Percentiles rank a stretch among this genome's conserved stretches.
Conservation (phyloP, 2,113 vertebrate species). For the Ailuropoda melanoleuca region DNA sequence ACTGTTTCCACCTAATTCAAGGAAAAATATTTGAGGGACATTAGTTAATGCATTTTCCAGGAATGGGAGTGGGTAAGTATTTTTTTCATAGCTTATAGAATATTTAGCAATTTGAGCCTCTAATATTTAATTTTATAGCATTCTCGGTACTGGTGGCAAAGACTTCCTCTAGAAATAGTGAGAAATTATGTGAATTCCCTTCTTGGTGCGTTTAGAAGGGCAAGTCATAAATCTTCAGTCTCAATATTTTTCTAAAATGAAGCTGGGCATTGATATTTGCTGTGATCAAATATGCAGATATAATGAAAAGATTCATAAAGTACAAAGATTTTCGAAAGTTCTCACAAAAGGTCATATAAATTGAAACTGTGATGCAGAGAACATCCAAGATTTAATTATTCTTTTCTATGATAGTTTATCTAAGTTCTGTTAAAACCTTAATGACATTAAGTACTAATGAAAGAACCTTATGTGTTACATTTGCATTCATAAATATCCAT, state of each 20-base stretch:
- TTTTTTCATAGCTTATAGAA: constrained; percentile 65
- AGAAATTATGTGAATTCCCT: constrained; percentile 69
- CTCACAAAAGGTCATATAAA: constrained; percentile 34
- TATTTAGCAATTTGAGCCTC: constrained; percentile 57
- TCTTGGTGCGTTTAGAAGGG: constrained; percentile 48
- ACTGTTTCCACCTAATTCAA: constrained; percentile 57
- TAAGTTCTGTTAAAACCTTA: constrained; percentile 56
- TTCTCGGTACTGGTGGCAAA: constrained; percentile 57
- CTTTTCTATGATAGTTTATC: constrained; percentile 46
- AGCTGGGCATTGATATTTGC: constrained; percentile 61
- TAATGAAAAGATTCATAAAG: constrained; percentile 55
- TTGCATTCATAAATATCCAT: constrained; percentile 66
- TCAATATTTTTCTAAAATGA: constrained; percentile 65
- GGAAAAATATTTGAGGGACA: constrained; percentile 72
- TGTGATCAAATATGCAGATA: constrained; percentile 59
- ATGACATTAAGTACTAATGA: constrained; percentile 41
- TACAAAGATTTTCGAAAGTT: constrained; percentile 41
- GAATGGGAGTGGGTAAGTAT: constrained; percentile 57
- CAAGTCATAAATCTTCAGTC: constrained; percentile 60
- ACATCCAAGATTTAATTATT: constrained; percentile 23
- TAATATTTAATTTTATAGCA: constrained; percentile 67
- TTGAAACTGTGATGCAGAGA: constrained; percentile 36
- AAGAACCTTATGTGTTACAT: constrained; percentile 59
- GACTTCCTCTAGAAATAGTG: constrained; percentile 55
- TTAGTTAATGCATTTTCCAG: constrained; percentile 77